phyloP scores from a whole-genome alignment of 2,888 invertebrate species.

The Iselma pallidipennis region DNA sequence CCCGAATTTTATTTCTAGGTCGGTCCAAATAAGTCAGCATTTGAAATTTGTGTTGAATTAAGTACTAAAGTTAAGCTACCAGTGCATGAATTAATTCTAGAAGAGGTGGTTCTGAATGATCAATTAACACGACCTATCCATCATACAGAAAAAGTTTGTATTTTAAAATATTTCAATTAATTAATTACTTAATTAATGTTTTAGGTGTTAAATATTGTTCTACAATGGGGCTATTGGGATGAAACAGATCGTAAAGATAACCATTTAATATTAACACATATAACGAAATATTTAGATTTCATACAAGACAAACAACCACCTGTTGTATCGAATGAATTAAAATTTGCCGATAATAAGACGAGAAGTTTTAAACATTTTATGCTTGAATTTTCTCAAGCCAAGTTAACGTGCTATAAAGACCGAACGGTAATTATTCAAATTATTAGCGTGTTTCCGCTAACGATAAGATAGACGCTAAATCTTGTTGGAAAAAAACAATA shows the following conservation, averaged over 20 bases:
- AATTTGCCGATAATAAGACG: conserved; percentile 74
- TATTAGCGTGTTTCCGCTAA: too few relatives aligned
- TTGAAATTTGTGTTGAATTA: conserved; percentile 75
- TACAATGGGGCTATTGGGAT: conserved; percentile 89
- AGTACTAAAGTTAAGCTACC: conserved; percentile 66
- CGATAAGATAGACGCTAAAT: too few relatives aligned
- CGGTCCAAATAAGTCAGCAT: conserved; percentile 76
- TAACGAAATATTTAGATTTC: conserved; percentile 52
- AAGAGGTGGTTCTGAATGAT: conserved; percentile 80
- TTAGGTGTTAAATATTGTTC: conserved; percentile 65
- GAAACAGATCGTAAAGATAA: conserved; percentile 83
- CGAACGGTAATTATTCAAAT: conserved; percentile 60
- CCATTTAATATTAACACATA: conserved; percentile 65
- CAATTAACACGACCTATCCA: conserved; percentile 77
- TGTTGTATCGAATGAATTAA: conserved; percentile 75
- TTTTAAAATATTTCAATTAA: background rate
- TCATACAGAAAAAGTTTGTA: conserved; percentile 66
- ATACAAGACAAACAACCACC: conserved; percentile 53
- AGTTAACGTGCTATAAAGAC: conserved; percentile 78
- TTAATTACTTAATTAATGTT: background rate
- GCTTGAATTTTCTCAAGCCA: conserved; percentile 81
- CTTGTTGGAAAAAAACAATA: too few relatives aligned
- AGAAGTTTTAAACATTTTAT: conserved; percentile 76
- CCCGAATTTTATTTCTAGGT: conserved; percentile 63
- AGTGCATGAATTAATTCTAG: conserved; percentile 72